These are phyloP conservation scores for Opisthograptis luteolata DNA, from an alignment of 2,888 invertebrate genomes.

Conservation along the genomic window DNA sequence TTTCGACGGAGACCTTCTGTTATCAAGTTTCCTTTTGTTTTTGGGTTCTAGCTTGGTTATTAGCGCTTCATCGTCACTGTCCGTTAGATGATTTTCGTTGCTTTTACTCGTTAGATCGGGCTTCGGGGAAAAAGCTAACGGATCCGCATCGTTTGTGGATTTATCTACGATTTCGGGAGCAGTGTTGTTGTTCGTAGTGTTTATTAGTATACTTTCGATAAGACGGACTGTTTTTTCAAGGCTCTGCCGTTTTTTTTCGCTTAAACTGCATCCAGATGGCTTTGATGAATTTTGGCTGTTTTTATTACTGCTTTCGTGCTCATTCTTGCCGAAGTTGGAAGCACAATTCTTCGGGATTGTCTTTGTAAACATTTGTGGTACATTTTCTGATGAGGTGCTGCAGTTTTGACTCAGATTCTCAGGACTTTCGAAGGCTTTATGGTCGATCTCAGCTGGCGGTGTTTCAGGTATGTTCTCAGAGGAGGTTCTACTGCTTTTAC, in stretches of 20 bases:
- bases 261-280: constrained; percentile 28
- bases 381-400: neutral
- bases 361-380: neutral
- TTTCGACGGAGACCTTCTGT: neutral
- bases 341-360: neutral
- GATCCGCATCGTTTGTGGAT: neutral
- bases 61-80: constrained; percentile 15
- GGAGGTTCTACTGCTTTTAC: neutral
- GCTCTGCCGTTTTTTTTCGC: constrained; percentile 59
- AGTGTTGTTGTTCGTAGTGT: constrained; percentile 39
- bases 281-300: constrained; percentile 37
- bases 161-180: constrained; percentile 16
- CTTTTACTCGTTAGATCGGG: neutral
- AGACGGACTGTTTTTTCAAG: constrained; percentile 68
- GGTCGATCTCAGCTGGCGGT: neutral
- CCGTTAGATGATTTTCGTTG: neutral
- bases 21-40: neutral
- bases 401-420: neutral
- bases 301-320: neutral
- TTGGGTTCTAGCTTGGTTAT: constrained; percentile 3
- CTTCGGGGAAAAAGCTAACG: constrained; percentile 10
- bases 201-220: constrained; percentile 66
- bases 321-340: neutral
- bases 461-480: neutral
- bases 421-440: neutral